Base-by-base conservation (phyloP, 1,140 invertebrate species). In the Ridgeia piscesae region DNA sequence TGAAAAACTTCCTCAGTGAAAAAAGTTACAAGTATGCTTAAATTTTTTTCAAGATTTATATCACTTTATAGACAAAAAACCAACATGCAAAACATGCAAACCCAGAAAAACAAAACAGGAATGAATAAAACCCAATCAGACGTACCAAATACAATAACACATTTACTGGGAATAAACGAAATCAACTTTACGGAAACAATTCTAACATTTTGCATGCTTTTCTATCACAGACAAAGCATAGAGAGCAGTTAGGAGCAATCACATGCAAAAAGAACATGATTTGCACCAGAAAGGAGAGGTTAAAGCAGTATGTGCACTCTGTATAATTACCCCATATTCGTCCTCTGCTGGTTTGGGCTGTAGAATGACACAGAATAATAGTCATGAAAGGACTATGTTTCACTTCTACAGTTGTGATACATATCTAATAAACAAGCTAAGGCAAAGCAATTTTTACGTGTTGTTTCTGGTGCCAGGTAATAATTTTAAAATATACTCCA, bases 241-340 rank as follows among this genome's bases (percentile, higher is more conserved):
- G 58, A 21, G 11, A 77, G 11, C 11, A 77, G 27, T 27, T 31
- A 14, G 17, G 11, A 17, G 4, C 6, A 77, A 77, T 77, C 58
- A 77, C 58, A 77, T 21, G 27, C 58, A 1, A 77, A 77, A 77
- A 77, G 6, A 77, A 27, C 27, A 17, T 21, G 27, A 17, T 77
- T 21, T 77, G 17, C 17, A 77, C 27, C 58, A 77, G 58, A 77
- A 77, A 14, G 2, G 17, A 21, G 2, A 4, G 14, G 11, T 77
- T 21, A 77, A 77, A 17, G 58, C 27, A 77, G 27, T 31, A 0
- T 77, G 58, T 21, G 27, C 58, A 77, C 27, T 77, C 58, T 21
- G 58, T 21, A 77, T 77, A 77, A 90, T 90, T 90, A 90, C 89
- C 89, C 89, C 89, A 90, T 90, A 90, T 90, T 90, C 89, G 35